Percentiles rank a stretch among this genome's conserved stretches.
Evolutionary conservation across 2,113 vertebrate species (phyloP).

Genomic region (Hemichromis elongatus): DNA sequence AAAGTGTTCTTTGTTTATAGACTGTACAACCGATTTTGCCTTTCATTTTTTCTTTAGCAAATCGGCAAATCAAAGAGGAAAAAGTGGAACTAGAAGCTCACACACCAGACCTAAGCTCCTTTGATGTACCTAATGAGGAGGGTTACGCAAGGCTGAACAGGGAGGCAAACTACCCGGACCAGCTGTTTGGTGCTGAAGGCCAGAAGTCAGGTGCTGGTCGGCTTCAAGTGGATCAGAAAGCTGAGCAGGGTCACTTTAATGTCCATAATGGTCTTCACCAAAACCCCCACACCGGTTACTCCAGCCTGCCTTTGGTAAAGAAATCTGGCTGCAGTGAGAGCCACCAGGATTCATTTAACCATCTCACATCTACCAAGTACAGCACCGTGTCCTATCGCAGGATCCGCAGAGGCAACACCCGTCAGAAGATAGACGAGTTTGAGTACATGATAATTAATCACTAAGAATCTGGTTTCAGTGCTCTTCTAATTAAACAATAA

Average conservation of each 20-base stretch:
- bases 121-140: background rate
- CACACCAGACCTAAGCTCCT: background rate
- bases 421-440: slow-evolving; percentile 88
- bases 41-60: slow-evolving; percentile 6
- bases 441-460: slow-evolving; percentile 85
- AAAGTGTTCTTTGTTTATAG: background rate
- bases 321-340: slow-evolving; percentile 13
- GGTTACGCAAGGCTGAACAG: background rate
- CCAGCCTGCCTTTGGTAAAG: slow-evolving; percentile 55
- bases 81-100: background rate
- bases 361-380: slow-evolving; percentile 80
- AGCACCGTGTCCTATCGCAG: slow-evolving; percentile 91
- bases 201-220: background rate
- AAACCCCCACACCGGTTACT: slow-evolving; percentile 38
- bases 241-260: slow-evolving; percentile 6
- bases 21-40: background rate
- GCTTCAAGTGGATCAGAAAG: slow-evolving; percentile 20
- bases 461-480: slow-evolving; percentile 1
- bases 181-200: background rate
- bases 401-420: slow-evolving; percentile 91
- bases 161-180: background rate
- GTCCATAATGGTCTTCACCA: background rate
- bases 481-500: background rate
- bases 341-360: slow-evolving; percentile 73
- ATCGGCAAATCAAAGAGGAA: background rate